These are phyloP conservation scores for Anolis carolinensis DNA, from an alignment of 2,113 vertebrate species.

Conservation along the genomic window DNA sequence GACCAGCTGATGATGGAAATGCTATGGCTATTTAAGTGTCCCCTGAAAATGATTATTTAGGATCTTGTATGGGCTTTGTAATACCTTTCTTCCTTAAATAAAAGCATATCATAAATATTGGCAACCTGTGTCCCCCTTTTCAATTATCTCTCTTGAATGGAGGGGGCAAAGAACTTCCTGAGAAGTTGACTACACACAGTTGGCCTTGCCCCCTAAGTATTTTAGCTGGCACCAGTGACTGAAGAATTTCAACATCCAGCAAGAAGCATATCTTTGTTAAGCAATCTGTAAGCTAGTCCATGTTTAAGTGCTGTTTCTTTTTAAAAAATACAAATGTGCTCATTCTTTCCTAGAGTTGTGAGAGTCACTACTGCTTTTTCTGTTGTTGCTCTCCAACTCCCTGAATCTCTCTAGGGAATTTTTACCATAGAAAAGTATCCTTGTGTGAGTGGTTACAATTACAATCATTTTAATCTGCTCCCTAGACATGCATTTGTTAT, in stretches of 20 bases:
- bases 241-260: slow-evolving; percentile 16
- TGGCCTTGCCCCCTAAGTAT: slow-evolving; percentile 11
- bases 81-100: slow-evolving; percentile 36
- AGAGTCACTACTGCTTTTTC: slow-evolving; percentile 27
- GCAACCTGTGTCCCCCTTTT: neutral
- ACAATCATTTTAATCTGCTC: neutral
- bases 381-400: slow-evolving; percentile 50
- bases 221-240: slow-evolving; percentile 36
- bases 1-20: slow-evolving; percentile 12
- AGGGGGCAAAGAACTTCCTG: slow-evolving; percentile 31
- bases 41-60: neutral
- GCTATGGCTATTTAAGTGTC: neutral
- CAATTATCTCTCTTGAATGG: neutral
- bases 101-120: slow-evolving; percentile 14
- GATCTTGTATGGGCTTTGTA: neutral
- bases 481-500: slow-evolving; percentile 1
- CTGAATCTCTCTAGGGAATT: slow-evolving; percentile 4
- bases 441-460: slow-evolving; percentile 15
- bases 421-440: slow-evolving; percentile 1
- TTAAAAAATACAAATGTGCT: slow-evolving; percentile 38
- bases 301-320: slow-evolving; percentile 31
- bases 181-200: neutral
- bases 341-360: slow-evolving; percentile 12
- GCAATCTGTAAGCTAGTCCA: slow-evolving; percentile 41
- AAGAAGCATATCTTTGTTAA: slow-evolving; percentile 41